Percentiles rank a stretch among this genome's conserved stretches.
Conservation (phyloP, 2,113 vertebrate species). For the Xiphias gladius region DNA sequence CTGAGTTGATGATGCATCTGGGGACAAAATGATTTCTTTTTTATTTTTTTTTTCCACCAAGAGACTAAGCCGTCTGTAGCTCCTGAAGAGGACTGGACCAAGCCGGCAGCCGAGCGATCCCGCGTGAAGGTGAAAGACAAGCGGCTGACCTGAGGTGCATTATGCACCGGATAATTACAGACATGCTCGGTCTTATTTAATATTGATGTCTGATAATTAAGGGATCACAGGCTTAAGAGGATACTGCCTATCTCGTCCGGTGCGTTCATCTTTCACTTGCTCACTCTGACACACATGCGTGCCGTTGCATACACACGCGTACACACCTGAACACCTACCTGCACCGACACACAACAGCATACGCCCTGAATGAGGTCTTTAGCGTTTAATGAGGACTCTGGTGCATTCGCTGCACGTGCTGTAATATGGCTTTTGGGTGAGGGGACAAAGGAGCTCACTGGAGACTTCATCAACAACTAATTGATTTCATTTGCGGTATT, state of each 20-base stretch:
- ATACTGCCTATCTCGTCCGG: slow-evolving; percentile 10
- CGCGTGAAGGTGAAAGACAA: neutral
- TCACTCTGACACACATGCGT: slow-evolving; percentile 8
- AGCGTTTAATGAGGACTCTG: slow-evolving; percentile 63
- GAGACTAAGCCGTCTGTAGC: neutral
- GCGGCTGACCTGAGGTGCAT: slow-evolving; percentile 32
- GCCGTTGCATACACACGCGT: neutral
- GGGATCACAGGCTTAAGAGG: slow-evolving; percentile 43
- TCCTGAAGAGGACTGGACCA: neutral
- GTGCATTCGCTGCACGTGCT: slow-evolving; percentile 45
- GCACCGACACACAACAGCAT: slow-evolving; percentile 21
- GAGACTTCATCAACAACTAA: slow-evolving; percentile 79
- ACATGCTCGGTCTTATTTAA: slow-evolving; percentile 55
- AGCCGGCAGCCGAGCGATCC: slow-evolving; percentile 8
- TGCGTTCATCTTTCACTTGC: slow-evolving; percentile 34
- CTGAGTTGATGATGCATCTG: slow-evolving; percentile 10
- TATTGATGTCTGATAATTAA: slow-evolving; percentile 68
- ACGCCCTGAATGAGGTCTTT: slow-evolving; percentile 43
- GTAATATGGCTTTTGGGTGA: slow-evolving; percentile 33
- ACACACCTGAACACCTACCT: slow-evolving; percentile 36
- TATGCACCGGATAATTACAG: slow-evolving; percentile 65
- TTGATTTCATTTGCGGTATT: slow-evolving; percentile 72
- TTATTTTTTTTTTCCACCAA: too few species aligned
- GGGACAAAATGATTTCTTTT: neutral
- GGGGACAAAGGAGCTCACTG: slow-evolving; percentile 45